A percentile compares a stretch with the other conserved stretches of the same genome.
phyloP scores from a whole-genome alignment of 2,888 invertebrate species.

The Eupithecia subfuscata region DNA sequence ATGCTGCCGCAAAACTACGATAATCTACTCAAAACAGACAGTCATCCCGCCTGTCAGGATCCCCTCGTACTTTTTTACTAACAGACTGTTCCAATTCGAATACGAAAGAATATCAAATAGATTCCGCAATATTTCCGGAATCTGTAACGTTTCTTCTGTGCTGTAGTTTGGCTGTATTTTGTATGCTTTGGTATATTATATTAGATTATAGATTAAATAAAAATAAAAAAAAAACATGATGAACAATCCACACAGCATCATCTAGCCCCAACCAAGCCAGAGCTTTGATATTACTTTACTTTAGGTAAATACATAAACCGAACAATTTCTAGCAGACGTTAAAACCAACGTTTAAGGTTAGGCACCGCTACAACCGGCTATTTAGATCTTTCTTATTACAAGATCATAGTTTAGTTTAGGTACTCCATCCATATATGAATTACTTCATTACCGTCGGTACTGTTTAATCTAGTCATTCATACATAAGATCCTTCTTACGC shows the following conservation, averaged over 20 bases:
- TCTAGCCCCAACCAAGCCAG: too few relatives aligned
- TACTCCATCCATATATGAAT: neutral
- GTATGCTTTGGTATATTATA: neutral
- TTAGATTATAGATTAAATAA: too few relatives aligned
- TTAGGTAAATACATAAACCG: neutral
- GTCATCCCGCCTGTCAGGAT: conserved; percentile 69
- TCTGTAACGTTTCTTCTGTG: conserved; percentile 5
- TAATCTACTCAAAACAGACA: conserved; percentile 75
- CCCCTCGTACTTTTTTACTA: conserved; percentile 38
- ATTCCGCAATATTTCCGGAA: conserved; percentile 35
- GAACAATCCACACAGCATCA: too few relatives aligned
- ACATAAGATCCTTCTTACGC: too few relatives aligned
- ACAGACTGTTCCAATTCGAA: conserved; percentile 32
- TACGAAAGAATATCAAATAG: conserved; percentile 34
- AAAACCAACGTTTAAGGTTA: neutral
- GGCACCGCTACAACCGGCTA: neutral
- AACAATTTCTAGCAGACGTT: neutral
- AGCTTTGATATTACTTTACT: too few relatives aligned
- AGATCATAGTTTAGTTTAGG: too few relatives aligned
- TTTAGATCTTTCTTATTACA: neutral
- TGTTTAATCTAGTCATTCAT: neutral
- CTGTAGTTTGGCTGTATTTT: neutral
- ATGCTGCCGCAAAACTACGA: conserved; percentile 69
- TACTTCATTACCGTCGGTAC: neutral
- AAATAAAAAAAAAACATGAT: too few relatives aligned